A percentile compares a stretch with the other conserved stretches of the same genome.
These are phyloP conservation scores for Zoanthus sociatus DNA, from an alignment of 92 coral and sea anemone genomes.

Conservation along the genomic window DNA sequence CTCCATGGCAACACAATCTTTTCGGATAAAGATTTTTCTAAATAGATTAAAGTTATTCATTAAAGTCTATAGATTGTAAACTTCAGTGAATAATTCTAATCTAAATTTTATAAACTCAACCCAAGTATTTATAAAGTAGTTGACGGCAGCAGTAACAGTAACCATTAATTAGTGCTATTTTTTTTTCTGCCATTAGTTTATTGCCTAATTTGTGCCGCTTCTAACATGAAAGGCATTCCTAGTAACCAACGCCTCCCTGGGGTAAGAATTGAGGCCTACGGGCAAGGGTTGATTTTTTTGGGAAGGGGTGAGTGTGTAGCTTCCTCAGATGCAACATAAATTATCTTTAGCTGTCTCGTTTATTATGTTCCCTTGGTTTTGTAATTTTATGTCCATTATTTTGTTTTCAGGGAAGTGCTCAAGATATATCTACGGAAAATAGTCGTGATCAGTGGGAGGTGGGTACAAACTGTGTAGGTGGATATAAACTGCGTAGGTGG, in stretches of 20 bases:
- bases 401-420: slow-evolving; percentile 34
- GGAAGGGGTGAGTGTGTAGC: too few species aligned
- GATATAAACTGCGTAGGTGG: too few species aligned
- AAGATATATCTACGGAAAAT: slow-evolving; percentile 21
- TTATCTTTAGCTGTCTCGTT: not conserved
- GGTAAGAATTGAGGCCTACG: too few species aligned
- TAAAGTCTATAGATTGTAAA: not conserved
- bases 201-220: too few species aligned
- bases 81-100: too few species aligned
- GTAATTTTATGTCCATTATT: not conserved
- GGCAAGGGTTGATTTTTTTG: too few species aligned
- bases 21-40: not conserved
- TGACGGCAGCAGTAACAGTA: slow-evolving; percentile 1
- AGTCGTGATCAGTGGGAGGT: slow-evolving; percentile 51
- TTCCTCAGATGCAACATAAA: too few species aligned
- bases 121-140: not conserved
- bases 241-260: too few species aligned
- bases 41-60: not conserved
- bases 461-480: too few species aligned
- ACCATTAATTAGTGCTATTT: not conserved
- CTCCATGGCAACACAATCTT: not conserved
- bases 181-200: not conserved
- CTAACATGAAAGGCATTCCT: too few species aligned
- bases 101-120: too few species aligned
- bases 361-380: not conserved